Evolutionary conservation across 2,888 invertebrate genomes (phyloP).

Genomic region (Sinelater perroti): DNA sequence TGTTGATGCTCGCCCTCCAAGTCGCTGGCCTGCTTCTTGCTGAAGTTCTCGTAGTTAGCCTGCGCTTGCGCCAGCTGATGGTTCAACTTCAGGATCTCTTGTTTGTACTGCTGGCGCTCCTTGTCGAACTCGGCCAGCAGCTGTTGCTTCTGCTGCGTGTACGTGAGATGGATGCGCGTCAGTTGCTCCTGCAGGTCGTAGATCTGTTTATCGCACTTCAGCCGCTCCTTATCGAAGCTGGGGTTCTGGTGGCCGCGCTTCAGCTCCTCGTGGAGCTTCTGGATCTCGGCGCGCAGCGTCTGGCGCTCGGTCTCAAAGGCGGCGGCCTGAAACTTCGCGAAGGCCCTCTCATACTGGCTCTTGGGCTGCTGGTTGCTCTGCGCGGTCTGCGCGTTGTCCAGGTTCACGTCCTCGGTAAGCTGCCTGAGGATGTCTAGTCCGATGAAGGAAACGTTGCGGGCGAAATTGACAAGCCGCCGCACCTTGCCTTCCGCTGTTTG

Average conservation of each 20-base stretch:
- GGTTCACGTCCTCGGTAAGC: background rate
- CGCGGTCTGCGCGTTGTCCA: background rate
- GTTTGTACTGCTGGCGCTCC: conserved; percentile 20
- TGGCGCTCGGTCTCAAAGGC: conserved; percentile 21
- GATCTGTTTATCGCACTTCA: conserved; percentile 25
- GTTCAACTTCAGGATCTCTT: conserved; percentile 9
- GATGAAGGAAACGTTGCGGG: background rate
- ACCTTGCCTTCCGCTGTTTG: background rate
- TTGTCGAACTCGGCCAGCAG: conserved; percentile 12
- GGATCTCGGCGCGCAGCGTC: conserved; percentile 1
- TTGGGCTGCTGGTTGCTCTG: background rate
- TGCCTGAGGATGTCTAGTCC: background rate
- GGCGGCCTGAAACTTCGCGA: conserved; percentile 14
- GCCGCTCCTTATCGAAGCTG: conserved; percentile 4
- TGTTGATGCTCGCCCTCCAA: conserved; percentile 24
- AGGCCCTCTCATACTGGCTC: conserved; percentile 13
- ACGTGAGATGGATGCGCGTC: conserved; percentile 6
- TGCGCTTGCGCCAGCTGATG: conserved; percentile 5
- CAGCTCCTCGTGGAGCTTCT: conserved; percentile 10
- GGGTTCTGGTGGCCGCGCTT: conserved; percentile 7
- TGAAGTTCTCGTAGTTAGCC: conserved; percentile 3
- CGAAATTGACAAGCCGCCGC: background rate
- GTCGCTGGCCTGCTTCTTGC: conserved; percentile 14
- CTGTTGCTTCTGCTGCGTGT: conserved; percentile 15
- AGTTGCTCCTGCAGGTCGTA: conserved; percentile 24